Conservation (phyloP, 2,797 vertebrate genomes). For the Pogonophryne albipinna region DNA sequence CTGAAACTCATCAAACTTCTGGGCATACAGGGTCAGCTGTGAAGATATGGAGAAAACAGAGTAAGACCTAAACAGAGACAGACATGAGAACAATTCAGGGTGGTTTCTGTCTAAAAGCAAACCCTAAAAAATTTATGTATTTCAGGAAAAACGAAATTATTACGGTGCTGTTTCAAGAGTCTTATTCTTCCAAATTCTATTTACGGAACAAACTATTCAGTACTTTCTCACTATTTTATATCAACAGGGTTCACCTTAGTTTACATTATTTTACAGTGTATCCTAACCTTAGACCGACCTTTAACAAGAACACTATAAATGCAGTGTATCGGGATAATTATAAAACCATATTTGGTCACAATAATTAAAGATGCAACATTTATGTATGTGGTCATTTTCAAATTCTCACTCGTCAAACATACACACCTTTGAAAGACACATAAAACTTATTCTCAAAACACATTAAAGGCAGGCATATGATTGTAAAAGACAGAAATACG, state of each 20-base stretch:
- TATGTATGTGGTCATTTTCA: background rate
- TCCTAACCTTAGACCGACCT: background rate
- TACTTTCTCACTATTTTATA: background rate
- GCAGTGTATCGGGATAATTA: too few relatives aligned
- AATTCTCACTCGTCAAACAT: background rate
- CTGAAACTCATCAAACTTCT: constrained; percentile 99
- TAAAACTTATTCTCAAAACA: background rate
- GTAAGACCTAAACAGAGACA: background rate
- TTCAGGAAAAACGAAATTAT: background rate
- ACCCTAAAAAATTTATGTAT: background rate
- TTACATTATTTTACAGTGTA: background rate
- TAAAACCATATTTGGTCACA: too few relatives aligned
- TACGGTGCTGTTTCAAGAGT: background rate
- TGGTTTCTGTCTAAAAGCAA: too few relatives aligned
- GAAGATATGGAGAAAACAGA: constrained; percentile 12
- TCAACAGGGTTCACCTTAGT: background rate
- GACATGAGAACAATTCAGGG: background rate
- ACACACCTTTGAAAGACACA: background rate
- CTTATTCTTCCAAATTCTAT: background rate
- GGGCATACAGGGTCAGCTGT: constrained; percentile 93
- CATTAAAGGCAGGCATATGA: background rate
- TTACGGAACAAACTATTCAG: background rate
- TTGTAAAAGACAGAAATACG: background rate
- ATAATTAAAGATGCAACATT: background rate
- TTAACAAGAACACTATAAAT: background rate